Conservation (phyloP, 92 coral and sea anemone genomes). For the Heliopora coerulea region DNA sequence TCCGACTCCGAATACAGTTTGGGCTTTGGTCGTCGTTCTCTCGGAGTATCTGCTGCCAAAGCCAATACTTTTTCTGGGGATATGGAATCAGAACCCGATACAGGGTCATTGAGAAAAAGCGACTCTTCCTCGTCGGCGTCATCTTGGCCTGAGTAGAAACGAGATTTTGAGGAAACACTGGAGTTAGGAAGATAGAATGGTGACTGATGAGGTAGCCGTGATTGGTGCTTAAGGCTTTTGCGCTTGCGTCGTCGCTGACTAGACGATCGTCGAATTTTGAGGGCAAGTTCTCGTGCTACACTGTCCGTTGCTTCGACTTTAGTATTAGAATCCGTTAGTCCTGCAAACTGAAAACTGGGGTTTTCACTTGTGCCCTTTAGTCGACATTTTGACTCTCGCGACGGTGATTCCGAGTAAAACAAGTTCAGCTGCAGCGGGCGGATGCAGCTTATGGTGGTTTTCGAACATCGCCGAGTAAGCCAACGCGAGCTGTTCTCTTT, state of each 20-base stretch:
- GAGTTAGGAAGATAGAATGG: conserved; percentile 19
- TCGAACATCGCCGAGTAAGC: conserved; percentile 18
- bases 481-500: conserved; percentile 1
- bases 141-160: background rate
- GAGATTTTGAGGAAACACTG: background rate
- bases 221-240: conserved; percentile 21
- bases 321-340: background rate
- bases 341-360: background rate
- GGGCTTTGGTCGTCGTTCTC: background rate
- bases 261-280: conserved; percentile 24
- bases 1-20: conserved; percentile 25
- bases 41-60: background rate
- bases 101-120: conserved; percentile 5
- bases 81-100: conserved; percentile 3
- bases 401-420: conserved; percentile 39
- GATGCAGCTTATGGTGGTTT: conserved; percentile 10
- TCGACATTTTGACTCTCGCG: conserved; percentile 9
- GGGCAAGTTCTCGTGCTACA: conserved; percentile 10
- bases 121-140: background rate
- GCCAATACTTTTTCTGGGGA: conserved; percentile 6
- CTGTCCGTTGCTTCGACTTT: background rate
- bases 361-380: background rate
- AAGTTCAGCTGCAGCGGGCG: conserved; percentile 29
- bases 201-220: conserved; percentile 34
- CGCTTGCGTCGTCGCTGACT: conserved; percentile 34